Base-by-base conservation (phyloP, 2,113 vertebrate species). In the Megaceryle torquata region DNA sequence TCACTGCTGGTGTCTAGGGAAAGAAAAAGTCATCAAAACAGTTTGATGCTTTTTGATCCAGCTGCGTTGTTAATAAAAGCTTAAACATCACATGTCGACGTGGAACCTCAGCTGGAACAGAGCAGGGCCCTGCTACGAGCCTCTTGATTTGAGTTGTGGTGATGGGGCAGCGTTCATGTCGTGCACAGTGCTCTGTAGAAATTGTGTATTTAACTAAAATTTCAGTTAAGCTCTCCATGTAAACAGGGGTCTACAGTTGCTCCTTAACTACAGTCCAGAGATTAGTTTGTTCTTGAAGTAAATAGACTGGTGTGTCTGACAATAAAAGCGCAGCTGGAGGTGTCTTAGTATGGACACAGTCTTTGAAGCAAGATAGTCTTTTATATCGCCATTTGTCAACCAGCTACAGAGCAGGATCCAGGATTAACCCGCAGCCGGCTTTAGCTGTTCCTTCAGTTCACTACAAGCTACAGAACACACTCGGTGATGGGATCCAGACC, bases 251-350 rank as follows among this genome's bases (percentile, higher is more conserved):
- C 88, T 85, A n/a, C 75, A 82, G 65, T 84, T 78, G 53, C 74
- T 91, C 26, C 69, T 84, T 79, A 72, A 69, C 61, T 91, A 37
- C 65, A 53, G 39, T 29, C 44, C 77, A 68, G 89, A 95, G 81
- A 89, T 91, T 60, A 93, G 88, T 68, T 89, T 82, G 43, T 75
- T 93, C 88, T 71, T 75, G 60, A 86, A 75, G 91, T 67, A 88
- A 88, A 80, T 46, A 88, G 83, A 31, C 63, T 24, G 29, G 70
- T 11, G 13, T 35, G 53, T 67, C 86, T 92, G 93, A 83, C 69
- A 83, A 35, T 68, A 76, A 67, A 76, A 86, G 51, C 57, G 0
- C 86, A 2, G 28, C 69, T 68, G 77, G 89, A 92, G 86, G 53
- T 75, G 53, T 48, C 68, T 90, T 74, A 88, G 86, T 56, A 18